Evolutionary conservation across 2,113 vertebrate species (phyloP).

Genomic region (Pterocles orientalis): DNA sequence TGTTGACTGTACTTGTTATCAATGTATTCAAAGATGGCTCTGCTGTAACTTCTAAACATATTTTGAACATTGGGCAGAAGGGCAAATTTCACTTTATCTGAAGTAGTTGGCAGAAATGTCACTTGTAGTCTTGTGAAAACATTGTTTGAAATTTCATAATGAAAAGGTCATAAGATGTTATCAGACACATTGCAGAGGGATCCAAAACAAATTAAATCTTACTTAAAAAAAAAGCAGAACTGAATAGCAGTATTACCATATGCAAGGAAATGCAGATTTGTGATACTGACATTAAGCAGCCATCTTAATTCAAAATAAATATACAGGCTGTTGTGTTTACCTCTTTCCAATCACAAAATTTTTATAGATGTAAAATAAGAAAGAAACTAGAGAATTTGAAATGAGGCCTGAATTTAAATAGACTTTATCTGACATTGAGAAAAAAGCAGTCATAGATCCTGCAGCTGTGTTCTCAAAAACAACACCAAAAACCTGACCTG

Average conservation of each 20-base stretch:
- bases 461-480: not conserved
- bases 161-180: constrained; percentile 41
- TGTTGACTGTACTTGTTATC: not conserved
- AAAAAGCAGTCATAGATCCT: not conserved
- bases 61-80: not conserved
- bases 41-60: not conserved
- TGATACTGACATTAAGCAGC: not conserved
- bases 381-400: not conserved
- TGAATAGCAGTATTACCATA: not conserved
- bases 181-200: not conserved
- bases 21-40: not conserved
- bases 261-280: not conserved
- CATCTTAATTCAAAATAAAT: not conserved
- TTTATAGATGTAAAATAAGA: not conserved
- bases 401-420: not conserved
- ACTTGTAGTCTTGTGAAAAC: not conserved
- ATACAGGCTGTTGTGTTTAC: fast-evolving
- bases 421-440: not conserved
- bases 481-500: not conserved
- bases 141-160: not conserved
- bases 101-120: constrained; percentile 12
- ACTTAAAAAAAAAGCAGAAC: not conserved
- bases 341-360: not conserved
- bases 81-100: constrained; percentile 16
- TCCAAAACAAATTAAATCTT: not conserved